Base-by-base conservation (phyloP, 2,797 vertebrate species). In the Triplophysa yarkandensis region DNA sequence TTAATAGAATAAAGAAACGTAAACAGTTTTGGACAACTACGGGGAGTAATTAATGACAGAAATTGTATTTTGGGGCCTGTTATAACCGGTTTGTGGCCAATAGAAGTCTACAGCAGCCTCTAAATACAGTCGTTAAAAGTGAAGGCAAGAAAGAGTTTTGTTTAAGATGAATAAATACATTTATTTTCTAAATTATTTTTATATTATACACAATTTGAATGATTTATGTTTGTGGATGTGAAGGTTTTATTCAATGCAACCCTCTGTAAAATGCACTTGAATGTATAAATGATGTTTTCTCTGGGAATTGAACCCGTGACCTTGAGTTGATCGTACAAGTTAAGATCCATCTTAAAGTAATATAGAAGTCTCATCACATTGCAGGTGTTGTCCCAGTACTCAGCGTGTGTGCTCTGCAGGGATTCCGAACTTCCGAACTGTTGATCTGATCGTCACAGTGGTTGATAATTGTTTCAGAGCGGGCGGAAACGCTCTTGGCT, bases 401-500 rank as follows among this genome's bases (percentile, higher is more conserved):
- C 13, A 25, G 50, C 36, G 50, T 54, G 10, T 3, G 4, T 0
- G 3, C 52, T 55, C 25, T 27, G 14, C 23, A 14, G 23, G 23
- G 25, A 28, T 55, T 55, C 14, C 27, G 16, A 13, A 17, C 9
- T n/a, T 73, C 52, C 34, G 32, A 30, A 4, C 46, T 63, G 25
- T 23, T 13, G 17, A 57, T 25, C 5, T 44, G 60, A 73, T 55
- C 21, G 11, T 50, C 50, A 70, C 61, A 60, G 61, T 52, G 21
- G 21, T 25, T 60, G 57, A 66, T 77, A 68, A 68, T 72, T 61
- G 52, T 43, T 61, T 67, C 32, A 61, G 39, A 46, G 52, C n/a
- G n/a, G 28, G 34, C 23, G 23, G 54, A 71, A 81, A 77, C 55
- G 21, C 23, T n/a, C 6, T n/a, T 63, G 52, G 69, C 76, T 60